Conservation (phyloP, 2,888 invertebrate species). For the Gnatocerus cornutus region DNA sequence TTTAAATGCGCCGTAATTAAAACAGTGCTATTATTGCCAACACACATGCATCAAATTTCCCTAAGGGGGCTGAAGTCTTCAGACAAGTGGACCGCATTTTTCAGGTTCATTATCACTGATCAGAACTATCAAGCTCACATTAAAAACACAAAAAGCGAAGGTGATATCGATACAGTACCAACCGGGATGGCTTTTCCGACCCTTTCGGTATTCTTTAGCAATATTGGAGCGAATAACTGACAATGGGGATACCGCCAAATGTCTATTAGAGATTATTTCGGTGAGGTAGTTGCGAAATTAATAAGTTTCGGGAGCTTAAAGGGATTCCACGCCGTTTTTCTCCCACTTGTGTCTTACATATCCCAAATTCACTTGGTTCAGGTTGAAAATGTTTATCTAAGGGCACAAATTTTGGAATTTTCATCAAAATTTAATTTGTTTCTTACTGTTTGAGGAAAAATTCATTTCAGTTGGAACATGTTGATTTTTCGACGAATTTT, state of each 20-base stretch:
- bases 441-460: too few species aligned
- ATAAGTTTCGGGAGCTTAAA: constrained; percentile 11
- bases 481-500: too few species aligned
- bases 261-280: not conserved
- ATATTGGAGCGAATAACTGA: not conserved
- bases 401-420: too few species aligned
- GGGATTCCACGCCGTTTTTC: too few species aligned
- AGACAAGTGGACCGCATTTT: constrained; percentile 6
- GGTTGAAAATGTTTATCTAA: too few species aligned
- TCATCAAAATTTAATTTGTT: too few species aligned
- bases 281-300: not conserved
- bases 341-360: too few species aligned
- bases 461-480: too few species aligned
- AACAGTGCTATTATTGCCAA: constrained; percentile 12
- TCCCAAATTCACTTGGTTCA: too few species aligned
- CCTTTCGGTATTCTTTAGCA: not conserved
- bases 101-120: not conserved
- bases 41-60: constrained; percentile 26
- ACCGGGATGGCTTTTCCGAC: constrained; percentile 6
- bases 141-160: constrained; percentile 29
- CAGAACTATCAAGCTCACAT: constrained; percentile 20
- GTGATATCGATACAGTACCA: constrained; percentile 8
- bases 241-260: constrained; percentile 1
- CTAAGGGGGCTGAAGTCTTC: constrained; percentile 9
- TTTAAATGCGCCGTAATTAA: constrained; percentile 26